Evolutionary conservation across 2,888 invertebrate genomes (phyloP).

Genomic region (Drosophila incognita): DNA sequence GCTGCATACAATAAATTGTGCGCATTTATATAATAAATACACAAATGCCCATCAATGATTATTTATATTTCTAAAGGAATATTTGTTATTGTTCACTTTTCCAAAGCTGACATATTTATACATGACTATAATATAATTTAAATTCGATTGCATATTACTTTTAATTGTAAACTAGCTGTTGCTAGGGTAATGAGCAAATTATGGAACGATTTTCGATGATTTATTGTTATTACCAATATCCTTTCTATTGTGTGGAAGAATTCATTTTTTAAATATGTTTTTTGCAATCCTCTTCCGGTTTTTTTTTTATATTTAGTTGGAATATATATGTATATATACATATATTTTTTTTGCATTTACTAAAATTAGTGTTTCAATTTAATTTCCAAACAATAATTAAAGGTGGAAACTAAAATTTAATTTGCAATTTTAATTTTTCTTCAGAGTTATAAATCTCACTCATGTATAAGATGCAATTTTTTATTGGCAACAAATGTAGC

Average conservation of each 20-base stretch:
- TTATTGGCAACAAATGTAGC: fast-evolving
- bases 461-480: neutral
- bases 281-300: neutral
- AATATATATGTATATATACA: neutral
- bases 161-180: neutral
- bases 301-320: neutral
- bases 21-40: neutral
- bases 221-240: neutral
- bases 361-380: neutral
- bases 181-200: neutral
- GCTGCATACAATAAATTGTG: neutral
- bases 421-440: neutral
- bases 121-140: neutral
- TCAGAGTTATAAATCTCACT: neutral
- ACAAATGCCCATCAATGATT: neutral
- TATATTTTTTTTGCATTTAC: neutral
- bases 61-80: neutral
- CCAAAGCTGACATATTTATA: neutral
- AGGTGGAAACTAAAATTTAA: too few species aligned
- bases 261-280: neutral
- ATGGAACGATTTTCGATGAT: neutral
- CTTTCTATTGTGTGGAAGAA: neutral
- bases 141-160: neutral
- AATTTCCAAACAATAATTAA: neutral
- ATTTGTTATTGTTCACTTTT: neutral